phyloP scores from a whole-genome alignment of 2,797 vertebrate genomes.

The Gymnothorax javanicus region DNA sequence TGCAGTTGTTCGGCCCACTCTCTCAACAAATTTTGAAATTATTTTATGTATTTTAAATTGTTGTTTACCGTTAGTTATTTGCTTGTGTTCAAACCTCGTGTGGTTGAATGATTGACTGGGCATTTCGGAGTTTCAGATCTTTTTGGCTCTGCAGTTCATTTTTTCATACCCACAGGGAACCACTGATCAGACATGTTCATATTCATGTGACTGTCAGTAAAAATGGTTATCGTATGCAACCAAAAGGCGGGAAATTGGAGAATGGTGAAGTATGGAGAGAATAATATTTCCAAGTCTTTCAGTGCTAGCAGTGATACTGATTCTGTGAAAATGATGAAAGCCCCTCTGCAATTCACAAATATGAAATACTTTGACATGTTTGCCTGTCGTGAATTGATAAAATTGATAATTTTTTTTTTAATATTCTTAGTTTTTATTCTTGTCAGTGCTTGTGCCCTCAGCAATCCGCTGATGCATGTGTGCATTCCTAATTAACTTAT shows the following conservation, averaged over 20 bases:
- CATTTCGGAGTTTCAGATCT: too few species aligned
- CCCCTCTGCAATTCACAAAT: background rate
- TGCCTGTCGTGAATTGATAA: background rate
- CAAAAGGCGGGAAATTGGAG: slow-evolving; percentile 27
- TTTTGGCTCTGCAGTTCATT: too few species aligned
- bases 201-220: slow-evolving; percentile 27
- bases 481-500: background rate
- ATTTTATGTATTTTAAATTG: too few species aligned
- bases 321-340: slow-evolving; percentile 19
- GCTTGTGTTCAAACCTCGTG: too few species aligned
- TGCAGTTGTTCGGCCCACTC: too few species aligned
- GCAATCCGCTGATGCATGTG: too few species aligned
- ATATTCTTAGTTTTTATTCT: too few species aligned
- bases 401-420: too few species aligned
- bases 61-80: too few species aligned
- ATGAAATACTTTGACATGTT: background rate
- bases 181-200: slow-evolving; percentile 36
- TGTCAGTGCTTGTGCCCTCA: too few species aligned
- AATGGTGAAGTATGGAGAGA: slow-evolving; percentile 35
- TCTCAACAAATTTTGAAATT: too few species aligned
- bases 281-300: slow-evolving; percentile 27
- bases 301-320: slow-evolving; percentile 41
- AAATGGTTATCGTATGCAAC: slow-evolving; percentile 43
- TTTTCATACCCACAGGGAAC: background rate
- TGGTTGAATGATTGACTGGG: too few species aligned